Evolutionary conservation across 1,140 invertebrate species (phyloP).

Genomic region (Ceratina japonica): DNA sequence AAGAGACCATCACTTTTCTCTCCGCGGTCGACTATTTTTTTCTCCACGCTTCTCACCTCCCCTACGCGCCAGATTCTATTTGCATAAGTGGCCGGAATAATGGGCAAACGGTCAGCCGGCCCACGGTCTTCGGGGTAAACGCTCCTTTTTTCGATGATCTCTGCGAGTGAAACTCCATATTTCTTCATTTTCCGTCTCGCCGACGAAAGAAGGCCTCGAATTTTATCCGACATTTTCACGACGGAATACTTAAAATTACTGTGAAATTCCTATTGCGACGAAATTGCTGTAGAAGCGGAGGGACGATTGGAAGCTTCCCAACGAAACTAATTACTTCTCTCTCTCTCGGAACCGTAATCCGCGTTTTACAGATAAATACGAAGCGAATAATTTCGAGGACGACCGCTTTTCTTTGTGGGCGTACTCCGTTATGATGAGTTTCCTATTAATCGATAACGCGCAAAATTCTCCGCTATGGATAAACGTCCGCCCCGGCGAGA

Average conservation of each 20-base stretch:
- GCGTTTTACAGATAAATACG: neutral
- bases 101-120: conserved; percentile 42
- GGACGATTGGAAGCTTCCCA: neutral
- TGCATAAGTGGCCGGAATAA: conserved; percentile 64
- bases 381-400: too few relatives aligned
- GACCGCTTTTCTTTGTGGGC: too few relatives aligned
- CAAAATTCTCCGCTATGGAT: too few relatives aligned
- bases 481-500: too few relatives aligned
- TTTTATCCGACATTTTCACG: too few relatives aligned
- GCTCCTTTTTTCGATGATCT: neutral
- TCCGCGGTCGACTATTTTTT: conserved; percentile 47
- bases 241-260: neutral
- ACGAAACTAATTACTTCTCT: neutral
- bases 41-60: conserved; percentile 21
- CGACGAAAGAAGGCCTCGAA: too few relatives aligned
- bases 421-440: neutral
- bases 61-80: conserved; percentile 44
- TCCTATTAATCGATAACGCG: too few relatives aligned
- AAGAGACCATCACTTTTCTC: conserved; percentile 55
- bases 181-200: too few relatives aligned
- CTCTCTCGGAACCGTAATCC: neutral
- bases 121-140: neutral
- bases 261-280: neutral
- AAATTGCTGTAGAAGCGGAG: neutral
- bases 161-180: too few relatives aligned